A percentile compares a stretch with the other conserved stretches of the same genome.
phyloP scores from a whole-genome alignment of 2,797 vertebrate species.

The Xenentodon cancila region DNA sequence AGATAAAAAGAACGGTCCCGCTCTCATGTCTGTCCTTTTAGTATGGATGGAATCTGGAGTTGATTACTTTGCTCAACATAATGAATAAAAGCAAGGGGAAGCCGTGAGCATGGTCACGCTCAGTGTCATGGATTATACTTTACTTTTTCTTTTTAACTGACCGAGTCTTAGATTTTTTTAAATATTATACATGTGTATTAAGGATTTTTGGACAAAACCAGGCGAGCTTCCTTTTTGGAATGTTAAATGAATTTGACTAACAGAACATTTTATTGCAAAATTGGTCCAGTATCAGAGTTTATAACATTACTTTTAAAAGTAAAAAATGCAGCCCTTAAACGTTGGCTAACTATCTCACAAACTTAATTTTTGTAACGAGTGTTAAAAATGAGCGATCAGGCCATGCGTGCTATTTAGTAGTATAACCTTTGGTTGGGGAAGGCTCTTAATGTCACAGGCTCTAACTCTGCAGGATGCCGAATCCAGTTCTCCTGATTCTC shows the following conservation, averaged over 20 bases:
- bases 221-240: background rate
- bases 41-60: background rate
- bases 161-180: background rate
- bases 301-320: too few species aligned
- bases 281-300: too few species aligned
- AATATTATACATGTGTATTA: background rate
- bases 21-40: background rate
- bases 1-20: background rate
- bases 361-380: too few species aligned
- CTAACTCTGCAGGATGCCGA: too few species aligned
- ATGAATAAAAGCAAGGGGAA: background rate
- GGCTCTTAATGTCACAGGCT: too few species aligned
- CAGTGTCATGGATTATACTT: background rate
- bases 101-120: background rate
- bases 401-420: too few species aligned
- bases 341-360: too few species aligned
- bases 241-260: background rate
- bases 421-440: too few species aligned
- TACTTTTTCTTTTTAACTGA: background rate
- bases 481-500: too few species aligned
- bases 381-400: too few species aligned
- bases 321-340: too few species aligned
- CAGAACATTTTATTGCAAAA: too few species aligned
- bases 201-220: background rate
- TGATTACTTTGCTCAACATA: constrained; percentile 7